Evolutionary conservation across 2,113 vertebrate species (phyloP), one percentile per base, ranked within the genome.

Genomic region (Larimichthys crocea): DNA sequence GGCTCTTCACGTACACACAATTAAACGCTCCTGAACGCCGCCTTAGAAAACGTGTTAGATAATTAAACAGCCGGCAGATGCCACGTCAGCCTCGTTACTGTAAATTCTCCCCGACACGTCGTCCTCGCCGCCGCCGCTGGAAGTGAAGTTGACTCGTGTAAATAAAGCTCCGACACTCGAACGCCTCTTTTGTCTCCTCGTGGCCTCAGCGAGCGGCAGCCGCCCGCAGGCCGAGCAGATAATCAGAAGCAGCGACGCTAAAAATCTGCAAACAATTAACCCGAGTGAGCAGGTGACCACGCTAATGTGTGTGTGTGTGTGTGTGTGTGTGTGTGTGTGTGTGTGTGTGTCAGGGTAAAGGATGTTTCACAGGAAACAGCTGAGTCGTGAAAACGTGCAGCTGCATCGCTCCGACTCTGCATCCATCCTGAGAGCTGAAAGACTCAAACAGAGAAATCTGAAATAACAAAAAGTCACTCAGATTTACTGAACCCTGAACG

Each of bases 251-350:
- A 66, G 87, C 80, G 83, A 40, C 22, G 22, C 67, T 17, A 35
- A 71, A 83, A 82, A 56, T 7, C 65, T 81, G 65, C 74, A 71
- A 84, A 76, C 84, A 62, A 87, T 86, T 84, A 84, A 81, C 80
- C 87, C 46, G 44, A 59, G 73, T 66, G 70, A 90, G 91, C 93
- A 93, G 92, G 90, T 93, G 94, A 94, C 87, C 89, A 22, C 50
- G 10, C 75, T 94, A 92, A 94, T 92, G 86, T 74, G 52, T 66
- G 22, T 14, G 20, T 68, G 56, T 82, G 66, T 63, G 77, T n/a
- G n/a, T n/a, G n/a, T n/a, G n/a, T n/a, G n/a, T n/a, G n/a, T n/a
- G n/a, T 62, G 79, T 17, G 56, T 82, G 66, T 63, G 77, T 62
- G 79, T 42, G 53, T 52, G 74, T 71, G 71, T 63, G 61, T 19